phyloP scores from a whole-genome alignment of 2,888 invertebrate genomes.

The Ophraella communa region DNA sequence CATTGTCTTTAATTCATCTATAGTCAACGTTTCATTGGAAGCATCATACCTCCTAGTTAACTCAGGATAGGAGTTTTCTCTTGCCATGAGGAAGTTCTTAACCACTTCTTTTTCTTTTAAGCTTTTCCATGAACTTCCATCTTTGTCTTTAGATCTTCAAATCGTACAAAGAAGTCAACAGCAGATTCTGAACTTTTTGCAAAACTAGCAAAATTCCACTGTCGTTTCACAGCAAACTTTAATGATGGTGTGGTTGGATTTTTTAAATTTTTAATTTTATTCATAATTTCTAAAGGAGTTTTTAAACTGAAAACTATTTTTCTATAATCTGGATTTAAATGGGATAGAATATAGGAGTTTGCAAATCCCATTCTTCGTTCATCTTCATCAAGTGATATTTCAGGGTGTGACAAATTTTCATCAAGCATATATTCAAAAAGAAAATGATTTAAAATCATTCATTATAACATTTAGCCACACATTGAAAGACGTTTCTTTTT shows the following conservation, averaged over 20 bases:
- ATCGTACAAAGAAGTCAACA: not conserved
- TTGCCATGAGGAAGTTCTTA: not conserved
- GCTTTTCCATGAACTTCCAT: not conserved
- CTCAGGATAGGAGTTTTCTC: not conserved
- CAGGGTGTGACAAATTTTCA: not conserved
- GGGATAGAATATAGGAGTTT: no score
- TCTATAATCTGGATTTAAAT: not conserved
- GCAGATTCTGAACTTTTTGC: not conserved
- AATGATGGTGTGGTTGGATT: not conserved
- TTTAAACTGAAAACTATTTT: not conserved
- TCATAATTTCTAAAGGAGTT: not conserved
- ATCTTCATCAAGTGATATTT: not conserved
- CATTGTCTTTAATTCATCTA: not conserved
- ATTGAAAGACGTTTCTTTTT: no score
- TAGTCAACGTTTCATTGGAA: not conserved
- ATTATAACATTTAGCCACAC: not conserved
- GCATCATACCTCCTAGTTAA: not conserved
- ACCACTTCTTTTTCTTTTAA: not conserved
- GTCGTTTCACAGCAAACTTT: not conserved
- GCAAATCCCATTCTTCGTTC: not conserved
- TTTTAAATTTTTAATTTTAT: not conserved
- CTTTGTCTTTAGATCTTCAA: not conserved
- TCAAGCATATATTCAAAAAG: no score
- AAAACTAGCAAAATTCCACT: not conserved
- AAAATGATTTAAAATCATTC: not conserved